Evolutionary conservation across 2,797 vertebrate genomes (phyloP), one percentile per base, ranked within the genome.

Genomic region (Galagoides demidoff): DNA sequence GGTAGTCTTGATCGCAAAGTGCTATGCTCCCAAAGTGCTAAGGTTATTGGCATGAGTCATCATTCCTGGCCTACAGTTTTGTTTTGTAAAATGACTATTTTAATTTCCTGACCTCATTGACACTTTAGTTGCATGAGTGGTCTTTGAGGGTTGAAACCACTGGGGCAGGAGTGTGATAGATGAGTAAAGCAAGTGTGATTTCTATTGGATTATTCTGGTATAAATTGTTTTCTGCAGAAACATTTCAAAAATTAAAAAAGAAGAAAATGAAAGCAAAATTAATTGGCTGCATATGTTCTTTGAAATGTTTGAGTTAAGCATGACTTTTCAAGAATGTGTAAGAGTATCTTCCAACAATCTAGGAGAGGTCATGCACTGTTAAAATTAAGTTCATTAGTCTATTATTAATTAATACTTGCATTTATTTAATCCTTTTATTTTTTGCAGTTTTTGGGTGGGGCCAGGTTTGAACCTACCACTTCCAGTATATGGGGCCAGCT

Each of bases 221-320:
- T 52, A 86, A 45, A 61, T 10, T 95, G 19, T 95, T 97, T 85
- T 49, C 13, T n/a, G 3, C 85, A 52, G 43, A 61, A 89, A 92
- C 5, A 86, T 31, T 27, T 77, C 31, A 31, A 84, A 88, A 83
- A 90, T 22, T 39, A 27, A 87, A 49, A 84, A 66, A 29, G 4
- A 14, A 61, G 89, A 84, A 85, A 85, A 85, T 61, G 89, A 77
- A 78, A 5, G 20, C 76, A 13, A 77, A 86, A 88, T 81, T 74
- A 91, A 85, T 77, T 90, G 85, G 0, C 11, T 63, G 11, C 66
- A 68, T 7, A 57, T 71, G 2, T 13, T 70, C 64, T 81, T 68
- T 76, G n/a, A 95, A 93, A 88, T 45, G 4, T 79, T 23, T 90
- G 74, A 83, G 34, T 43, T 74, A 88, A 0, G 82, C 16, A 37